These are phyloP conservation scores for Calliphora vomitoria DNA, from an alignment of 2,888 invertebrate species.

Conservation along the genomic window DNA sequence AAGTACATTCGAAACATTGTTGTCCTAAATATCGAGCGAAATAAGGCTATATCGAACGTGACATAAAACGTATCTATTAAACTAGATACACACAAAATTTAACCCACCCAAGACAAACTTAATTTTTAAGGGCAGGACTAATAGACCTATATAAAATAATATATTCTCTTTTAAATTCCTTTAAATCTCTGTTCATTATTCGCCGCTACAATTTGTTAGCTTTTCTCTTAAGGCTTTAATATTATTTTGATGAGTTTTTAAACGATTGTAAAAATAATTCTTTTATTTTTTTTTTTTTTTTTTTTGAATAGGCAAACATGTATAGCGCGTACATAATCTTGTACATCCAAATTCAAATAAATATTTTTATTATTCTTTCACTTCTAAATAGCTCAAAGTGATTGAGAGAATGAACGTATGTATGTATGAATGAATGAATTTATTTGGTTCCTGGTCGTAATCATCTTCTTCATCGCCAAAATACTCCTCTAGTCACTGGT, in stretches of 20 bases:
- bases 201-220: slow-evolving; percentile 67
- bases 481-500: neutral
- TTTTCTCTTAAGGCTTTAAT: slow-evolving; percentile 79
- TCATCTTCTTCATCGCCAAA: slow-evolving; percentile 18
- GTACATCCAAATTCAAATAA: slow-evolving; percentile 59
- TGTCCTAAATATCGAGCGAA: too few relatives aligned
- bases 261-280: slow-evolving; percentile 82
- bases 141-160: too few relatives aligned
- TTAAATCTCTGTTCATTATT: slow-evolving; percentile 17
- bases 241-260: slow-evolving; percentile 84
- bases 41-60: too few relatives aligned
- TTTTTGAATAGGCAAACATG: slow-evolving; percentile 24
- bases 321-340: slow-evolving; percentile 30
- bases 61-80: too few relatives aligned
- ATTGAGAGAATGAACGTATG: slow-evolving; percentile 9
- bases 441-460: slow-evolving; percentile 1
- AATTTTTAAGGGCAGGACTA: too few relatives aligned
- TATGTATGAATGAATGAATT: slow-evolving; percentile 53
- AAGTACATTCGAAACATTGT: too few relatives aligned
- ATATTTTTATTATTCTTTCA: slow-evolving; percentile 60
- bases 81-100: too few relatives aligned
- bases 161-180: neutral
- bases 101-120: too few relatives aligned
- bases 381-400: slow-evolving; percentile 58
- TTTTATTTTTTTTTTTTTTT: slow-evolving; percentile 40